Evolutionary conservation across 2,113 vertebrate species (phyloP), one percentile per base, ranked within the genome.

Genomic region (Malurus melanocephalus): DNA sequence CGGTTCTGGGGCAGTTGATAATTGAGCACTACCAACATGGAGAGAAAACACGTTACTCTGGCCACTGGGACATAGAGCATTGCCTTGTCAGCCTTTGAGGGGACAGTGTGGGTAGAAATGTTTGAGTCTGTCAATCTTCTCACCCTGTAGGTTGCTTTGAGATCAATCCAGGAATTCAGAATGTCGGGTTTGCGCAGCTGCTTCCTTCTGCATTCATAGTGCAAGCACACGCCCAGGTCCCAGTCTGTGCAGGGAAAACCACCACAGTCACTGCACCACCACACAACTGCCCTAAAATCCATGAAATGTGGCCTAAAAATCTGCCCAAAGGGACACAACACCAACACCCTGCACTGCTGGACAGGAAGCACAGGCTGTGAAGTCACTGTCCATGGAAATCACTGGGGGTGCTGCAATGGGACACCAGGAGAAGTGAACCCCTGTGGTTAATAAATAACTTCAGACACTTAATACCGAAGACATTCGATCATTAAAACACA

Each of bases 161-260:
- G 98, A 92, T 99, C 99, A 76, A 99, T 99, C 99, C 99, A 99
- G 92, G 97, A 98, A 89, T 98, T 99, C 55, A 99, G 97, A 42
- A 98, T 96, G 40, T 97, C 91, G 8, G 98, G 98, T 95, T 99
- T 99, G 80, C 93, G 85, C 66, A 99, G 97, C 95, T 99, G 99
- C 96, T 99, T 99, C 85, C 99, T 98, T 95, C 97, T 99, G 95
- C 99, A 99, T 79, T 99, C 99, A 9, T 99, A 99, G 56, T 98
- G 98, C 95, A 99, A 96, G 96, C 99, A 99, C 88, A 99, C 98
- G 0, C 98, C 98, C 60, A 99, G 97, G 97, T 99, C 99, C 99
- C 99, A 99, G 88, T 99, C 99, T 99, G 77, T 75, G 95, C 73
- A 76, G 81, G 85, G 82, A 69, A 9, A 86, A 84, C 1, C 73